These are phyloP conservation scores for Epinotia ramella DNA, from an alignment of 2,888 invertebrate species.

Conservation along the genomic window DNA sequence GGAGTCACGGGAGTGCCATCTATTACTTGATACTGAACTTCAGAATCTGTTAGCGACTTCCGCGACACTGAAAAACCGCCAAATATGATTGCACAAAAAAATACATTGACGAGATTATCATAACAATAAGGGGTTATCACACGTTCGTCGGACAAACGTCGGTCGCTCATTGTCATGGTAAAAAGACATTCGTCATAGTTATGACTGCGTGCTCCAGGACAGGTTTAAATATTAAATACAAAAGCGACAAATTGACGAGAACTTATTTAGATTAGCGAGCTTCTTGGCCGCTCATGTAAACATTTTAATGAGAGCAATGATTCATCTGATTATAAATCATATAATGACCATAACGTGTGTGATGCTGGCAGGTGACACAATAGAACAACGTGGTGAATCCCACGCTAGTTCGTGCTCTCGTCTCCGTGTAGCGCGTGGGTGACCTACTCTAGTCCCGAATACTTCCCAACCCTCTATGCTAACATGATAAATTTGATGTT, in stretches of 20 bases:
- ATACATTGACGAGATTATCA: conserved; percentile 66
- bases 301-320: conserved; percentile 30
- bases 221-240: conserved; percentile 55
- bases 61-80: conserved; percentile 52
- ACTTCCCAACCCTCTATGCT: conserved; percentile 49
- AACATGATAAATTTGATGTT: conserved; percentile 49
- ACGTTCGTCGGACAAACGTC: conserved; percentile 63
- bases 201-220: conserved; percentile 57
- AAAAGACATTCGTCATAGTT: conserved; percentile 68
- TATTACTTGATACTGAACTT: conserved; percentile 33
- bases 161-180: conserved; percentile 71
- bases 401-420: conserved; percentile 63
- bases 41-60: conserved; percentile 41
- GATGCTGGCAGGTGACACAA: conserved; percentile 59
- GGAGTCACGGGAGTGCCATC: conserved; percentile 53
- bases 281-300: conserved; percentile 19
- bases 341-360: conserved; percentile 46
- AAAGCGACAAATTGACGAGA: conserved; percentile 54
- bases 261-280: conserved; percentile 49
- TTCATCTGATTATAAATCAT: conserved; percentile 31
- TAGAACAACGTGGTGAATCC: conserved; percentile 59
- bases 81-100: conserved; percentile 54
- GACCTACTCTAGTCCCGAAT: conserved; percentile 57
- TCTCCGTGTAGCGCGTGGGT: conserved; percentile 60
- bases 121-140: conserved; percentile 67